Evolutionary conservation across 2,113 vertebrate species (phyloP).

Genomic region (Vombatus ursinus): DNA sequence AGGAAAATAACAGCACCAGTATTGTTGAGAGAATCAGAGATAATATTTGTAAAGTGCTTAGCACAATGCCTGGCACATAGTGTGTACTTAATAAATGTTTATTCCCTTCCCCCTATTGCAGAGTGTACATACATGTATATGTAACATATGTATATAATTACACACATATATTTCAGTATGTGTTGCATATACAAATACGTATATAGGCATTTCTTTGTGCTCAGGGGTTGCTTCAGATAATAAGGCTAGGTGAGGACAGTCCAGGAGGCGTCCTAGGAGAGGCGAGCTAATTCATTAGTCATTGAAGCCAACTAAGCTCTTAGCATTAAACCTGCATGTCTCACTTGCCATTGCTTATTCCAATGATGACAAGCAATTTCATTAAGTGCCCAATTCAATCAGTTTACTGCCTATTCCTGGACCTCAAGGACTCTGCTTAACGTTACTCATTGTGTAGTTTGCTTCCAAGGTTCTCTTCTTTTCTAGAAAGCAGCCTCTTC

Average conservation of each 20-base stretch:
- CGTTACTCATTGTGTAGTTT: rapidly evolving
- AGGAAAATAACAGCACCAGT: not conserved
- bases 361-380: constrained; percentile 57
- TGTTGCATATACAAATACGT: not conserved
- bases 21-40: not conserved
- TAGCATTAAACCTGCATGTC: constrained; percentile 42
- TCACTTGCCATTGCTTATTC: constrained; percentile 17
- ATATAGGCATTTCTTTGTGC: not conserved
- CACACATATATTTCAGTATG: not conserved
- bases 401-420: not conserved
- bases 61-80: not conserved
- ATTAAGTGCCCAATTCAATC: constrained; percentile 63
- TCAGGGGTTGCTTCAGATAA: not conserved
- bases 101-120: not conserved
- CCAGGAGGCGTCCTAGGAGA: not conserved
- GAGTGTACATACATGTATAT: not conserved
- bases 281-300: constrained; percentile 27
- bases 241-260: constrained; percentile 7
- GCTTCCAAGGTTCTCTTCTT: not conserved
- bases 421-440: constrained; percentile 18
- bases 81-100: not conserved
- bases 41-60: not conserved
- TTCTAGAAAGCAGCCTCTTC: not conserved
- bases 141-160: not conserved
- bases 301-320: not conserved